Evolutionary conservation across 1,140 invertebrate species (phyloP).

Genomic region (Drosophila equinoxialis): DNA sequence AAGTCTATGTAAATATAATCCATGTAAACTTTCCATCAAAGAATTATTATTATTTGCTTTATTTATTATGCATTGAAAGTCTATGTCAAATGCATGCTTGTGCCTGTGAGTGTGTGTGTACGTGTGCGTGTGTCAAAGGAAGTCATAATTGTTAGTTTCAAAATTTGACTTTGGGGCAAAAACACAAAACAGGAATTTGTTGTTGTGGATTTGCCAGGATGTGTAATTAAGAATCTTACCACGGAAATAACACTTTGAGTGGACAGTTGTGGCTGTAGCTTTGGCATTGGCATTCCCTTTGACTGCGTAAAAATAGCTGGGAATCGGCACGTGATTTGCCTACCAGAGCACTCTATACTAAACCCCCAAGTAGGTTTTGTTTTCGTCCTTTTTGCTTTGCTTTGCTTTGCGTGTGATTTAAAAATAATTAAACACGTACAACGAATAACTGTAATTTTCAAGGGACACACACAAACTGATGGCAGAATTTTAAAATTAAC

Average conservation of each 20-base stretch:
- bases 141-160: slow-evolving; percentile 54
- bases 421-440: slow-evolving; percentile 82
- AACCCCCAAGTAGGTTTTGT: neutral
- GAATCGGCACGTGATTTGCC: slow-evolving; percentile 72
- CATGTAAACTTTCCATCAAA: slow-evolving; percentile 22
- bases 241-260: slow-evolving; percentile 79
- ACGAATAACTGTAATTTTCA: slow-evolving; percentile 79
- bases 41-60: slow-evolving; percentile 74
- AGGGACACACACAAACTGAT: slow-evolving; percentile 26
- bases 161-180: slow-evolving; percentile 38
- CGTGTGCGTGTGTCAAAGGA: slow-evolving; percentile 33
- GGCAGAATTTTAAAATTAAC: slow-evolving; percentile 72
- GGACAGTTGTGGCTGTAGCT: slow-evolving; percentile 54
- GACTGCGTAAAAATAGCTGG: slow-evolving; percentile 67
- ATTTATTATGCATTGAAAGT: slow-evolving; percentile 78
- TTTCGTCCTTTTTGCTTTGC: neutral
- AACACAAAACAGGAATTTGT: slow-evolving; percentile 21
- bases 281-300: slow-evolving; percentile 26
- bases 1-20: slow-evolving; percentile 28
- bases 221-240: slow-evolving; percentile 70
- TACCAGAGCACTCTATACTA: slow-evolving; percentile 45
- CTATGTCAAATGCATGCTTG: slow-evolving; percentile 36
- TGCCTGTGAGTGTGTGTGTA: slow-evolving; percentile 21
- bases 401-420: slow-evolving; percentile 71
- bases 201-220: slow-evolving; percentile 30